Conservation (phyloP, 2,888 invertebrate species). For the Baccha elongata region DNA sequence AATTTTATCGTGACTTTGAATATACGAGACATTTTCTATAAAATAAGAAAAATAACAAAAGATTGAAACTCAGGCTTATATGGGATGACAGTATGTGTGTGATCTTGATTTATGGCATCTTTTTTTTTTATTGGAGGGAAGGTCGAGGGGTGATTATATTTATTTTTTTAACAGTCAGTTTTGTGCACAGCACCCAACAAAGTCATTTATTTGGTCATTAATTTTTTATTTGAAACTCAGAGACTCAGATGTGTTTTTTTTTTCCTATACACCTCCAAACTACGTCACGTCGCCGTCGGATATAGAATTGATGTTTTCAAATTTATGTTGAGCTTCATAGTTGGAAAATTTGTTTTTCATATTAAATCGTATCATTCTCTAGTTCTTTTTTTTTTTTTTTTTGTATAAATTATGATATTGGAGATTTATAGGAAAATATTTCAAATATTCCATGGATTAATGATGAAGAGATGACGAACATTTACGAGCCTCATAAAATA, state of each 20-base stretch:
- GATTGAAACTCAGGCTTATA: background rate
- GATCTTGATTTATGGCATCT: constrained; percentile 64
- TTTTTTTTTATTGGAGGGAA: constrained; percentile 27
- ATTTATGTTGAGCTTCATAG: background rate
- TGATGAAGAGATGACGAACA: constrained; percentile 20
- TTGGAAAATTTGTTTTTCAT: constrained; percentile 50
- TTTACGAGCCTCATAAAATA: constrained; percentile 45
- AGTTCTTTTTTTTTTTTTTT: constrained; percentile 13
- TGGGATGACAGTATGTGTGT: constrained; percentile 36
- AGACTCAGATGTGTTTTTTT: constrained; percentile 9
- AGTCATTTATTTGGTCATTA: constrained; percentile 69
- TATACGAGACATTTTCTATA: constrained; percentile 36
- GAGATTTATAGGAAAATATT: constrained; percentile 58
- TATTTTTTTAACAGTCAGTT: constrained; percentile 21
- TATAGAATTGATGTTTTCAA: background rate
- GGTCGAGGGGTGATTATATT: constrained; percentile 17
- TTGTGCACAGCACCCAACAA: no score
- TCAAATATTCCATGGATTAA: constrained; percentile 6
- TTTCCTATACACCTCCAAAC: background rate
- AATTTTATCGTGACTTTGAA: constrained; percentile 63
- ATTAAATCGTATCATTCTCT: constrained; percentile 36
- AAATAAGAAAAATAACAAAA: background rate
- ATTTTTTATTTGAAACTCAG: constrained; percentile 43
- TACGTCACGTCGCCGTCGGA: background rate
- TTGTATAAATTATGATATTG: constrained; percentile 46